phyloP scores from a whole-genome alignment of 2,888 invertebrate genomes.

The Mimachlamys varia region DNA sequence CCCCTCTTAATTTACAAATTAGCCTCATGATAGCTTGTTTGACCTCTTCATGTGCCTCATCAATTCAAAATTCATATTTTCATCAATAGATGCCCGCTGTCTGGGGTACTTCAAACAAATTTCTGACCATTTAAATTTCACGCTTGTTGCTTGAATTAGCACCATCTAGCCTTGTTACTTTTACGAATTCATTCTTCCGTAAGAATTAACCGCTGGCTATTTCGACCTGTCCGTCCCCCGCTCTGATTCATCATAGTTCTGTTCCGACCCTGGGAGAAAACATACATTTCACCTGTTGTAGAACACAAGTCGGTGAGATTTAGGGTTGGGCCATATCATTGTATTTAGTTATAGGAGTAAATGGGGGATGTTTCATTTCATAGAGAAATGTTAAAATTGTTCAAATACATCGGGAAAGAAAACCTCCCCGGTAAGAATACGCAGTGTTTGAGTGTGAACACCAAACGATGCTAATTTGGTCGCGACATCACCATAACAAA shows the following conservation, averaged over 20 bases:
- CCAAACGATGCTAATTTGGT: conserved; percentile 3
- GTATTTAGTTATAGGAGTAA: not conserved
- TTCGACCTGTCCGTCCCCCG: not conserved
- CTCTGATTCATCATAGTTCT: not conserved
- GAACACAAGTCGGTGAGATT: not conserved
- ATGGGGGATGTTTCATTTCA: not conserved
- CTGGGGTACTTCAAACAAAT: conserved; percentile 22
- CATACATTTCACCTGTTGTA: not conserved
- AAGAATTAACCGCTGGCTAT: conserved; percentile 20
- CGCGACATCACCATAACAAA: not conserved
- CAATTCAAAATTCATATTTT: conserved; percentile 31
- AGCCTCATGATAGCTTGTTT: conserved; percentile 27
- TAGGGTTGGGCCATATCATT: not conserved
- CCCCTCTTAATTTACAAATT: conserved; percentile 32
- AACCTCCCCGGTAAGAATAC: not conserved
- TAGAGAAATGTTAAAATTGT: conserved; percentile 10
- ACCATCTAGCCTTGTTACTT: not conserved
- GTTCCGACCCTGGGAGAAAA: not conserved
- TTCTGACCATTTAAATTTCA: conserved; percentile 8
- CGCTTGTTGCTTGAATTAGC: conserved; percentile 28
- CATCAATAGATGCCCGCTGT: not conserved
- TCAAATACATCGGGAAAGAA: not conserved
- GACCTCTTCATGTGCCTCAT: conserved; percentile 31
- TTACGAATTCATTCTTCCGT: conserved; percentile 5
- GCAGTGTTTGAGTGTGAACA: not conserved